phyloP scores from a whole-genome alignment of 2,888 invertebrate species.

The Drosophila koepferae region DNA sequence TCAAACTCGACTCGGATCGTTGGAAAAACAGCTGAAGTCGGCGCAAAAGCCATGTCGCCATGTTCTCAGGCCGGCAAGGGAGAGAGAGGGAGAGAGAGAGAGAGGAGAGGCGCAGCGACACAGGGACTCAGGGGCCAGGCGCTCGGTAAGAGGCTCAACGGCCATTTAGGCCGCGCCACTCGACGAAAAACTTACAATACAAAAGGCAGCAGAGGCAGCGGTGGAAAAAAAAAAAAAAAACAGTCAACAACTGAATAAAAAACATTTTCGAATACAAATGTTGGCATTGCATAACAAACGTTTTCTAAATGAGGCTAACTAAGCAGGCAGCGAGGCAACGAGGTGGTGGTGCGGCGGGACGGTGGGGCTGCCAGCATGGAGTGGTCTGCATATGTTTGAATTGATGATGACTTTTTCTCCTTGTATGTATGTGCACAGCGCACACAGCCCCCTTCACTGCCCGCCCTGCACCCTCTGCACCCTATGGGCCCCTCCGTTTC shows the following conservation, averaged over 20 bases:
- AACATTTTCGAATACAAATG: conserved; percentile 83
- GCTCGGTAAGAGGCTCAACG: conserved; percentile 50
- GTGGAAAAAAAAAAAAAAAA: conserved; percentile 50
- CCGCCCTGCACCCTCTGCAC: not conserved
- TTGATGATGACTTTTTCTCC: conserved; percentile 79
- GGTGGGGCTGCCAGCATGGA: conserved; percentile 11
- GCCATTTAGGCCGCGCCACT: conserved; percentile 74
- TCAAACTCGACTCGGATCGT: conserved; percentile 70
- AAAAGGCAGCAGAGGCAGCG: conserved; percentile 42
- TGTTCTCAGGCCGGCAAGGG: conserved; percentile 44
- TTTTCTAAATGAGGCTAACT: conserved; percentile 82
- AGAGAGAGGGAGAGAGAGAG: conserved; percentile 2
- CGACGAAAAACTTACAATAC: conserved; percentile 58
- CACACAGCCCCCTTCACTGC: conserved; percentile 1
- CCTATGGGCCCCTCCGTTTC: conserved; percentile 5
- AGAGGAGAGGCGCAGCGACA: not conserved
- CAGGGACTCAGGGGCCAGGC: conserved; percentile 5
- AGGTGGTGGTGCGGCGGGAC: conserved; percentile 30
- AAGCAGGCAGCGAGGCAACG: conserved; percentile 73
- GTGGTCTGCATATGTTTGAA: conserved; percentile 78
- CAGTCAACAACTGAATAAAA: conserved; percentile 77
- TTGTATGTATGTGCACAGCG: conserved; percentile 46
- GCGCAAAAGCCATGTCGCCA: conserved; percentile 69
- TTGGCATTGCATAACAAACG: conserved; percentile 83
- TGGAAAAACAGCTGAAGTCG: conserved; percentile 77